These are phyloP conservation scores for Scaptodrosophila latifasciaeformis DNA, from an alignment of 2,888 invertebrate species.

Conservation along the genomic window DNA sequence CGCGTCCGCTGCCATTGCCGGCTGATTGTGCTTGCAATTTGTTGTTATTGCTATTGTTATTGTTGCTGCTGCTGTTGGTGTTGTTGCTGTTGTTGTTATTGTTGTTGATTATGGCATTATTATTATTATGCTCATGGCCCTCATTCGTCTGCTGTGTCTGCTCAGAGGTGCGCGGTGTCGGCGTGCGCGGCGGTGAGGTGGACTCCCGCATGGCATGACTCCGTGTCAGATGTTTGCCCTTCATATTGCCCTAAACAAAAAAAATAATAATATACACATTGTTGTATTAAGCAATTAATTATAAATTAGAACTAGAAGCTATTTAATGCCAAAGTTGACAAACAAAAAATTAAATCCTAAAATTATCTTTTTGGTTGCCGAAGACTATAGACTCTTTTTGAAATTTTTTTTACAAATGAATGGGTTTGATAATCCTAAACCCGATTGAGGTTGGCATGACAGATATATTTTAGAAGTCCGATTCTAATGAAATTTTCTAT, in stretches of 20 bases:
- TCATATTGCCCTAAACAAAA: conserved; percentile 79
- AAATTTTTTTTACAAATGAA: too few relatives aligned
- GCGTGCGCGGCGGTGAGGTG: conserved; percentile 80
- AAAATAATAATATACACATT: conserved; percentile 33
- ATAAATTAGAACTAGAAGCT: conserved; percentile 10
- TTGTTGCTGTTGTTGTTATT: conserved; percentile 40
- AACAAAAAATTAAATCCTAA: too few relatives aligned
- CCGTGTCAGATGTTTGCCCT: conserved; percentile 88
- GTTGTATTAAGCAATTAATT: too few relatives aligned
- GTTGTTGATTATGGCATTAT: conserved; percentile 40
- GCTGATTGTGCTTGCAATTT: conserved; percentile 67
- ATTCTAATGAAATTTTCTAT: too few relatives aligned
- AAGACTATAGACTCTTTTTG: too few relatives aligned
- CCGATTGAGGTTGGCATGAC: too few relatives aligned
- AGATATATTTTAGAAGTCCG: too few relatives aligned
- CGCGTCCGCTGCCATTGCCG: conserved; percentile 41
- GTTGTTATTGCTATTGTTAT: conserved; percentile 44
- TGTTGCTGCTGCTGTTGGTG: conserved; percentile 44
- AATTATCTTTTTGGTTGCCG: too few relatives aligned
- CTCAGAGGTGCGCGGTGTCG: conserved; percentile 76
- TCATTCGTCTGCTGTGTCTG: conserved; percentile 49
- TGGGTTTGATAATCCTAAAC: too few relatives aligned
- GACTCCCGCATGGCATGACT: conserved; percentile 94
- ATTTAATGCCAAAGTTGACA: conserved; percentile 61
- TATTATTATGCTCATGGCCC: conserved; percentile 56